Percentiles rank a stretch among this genome's conserved stretches.
These are phyloP conservation scores for Saxicola maurus DNA, from an alignment of 2,797 vertebrate species.

Conservation along the genomic window DNA sequence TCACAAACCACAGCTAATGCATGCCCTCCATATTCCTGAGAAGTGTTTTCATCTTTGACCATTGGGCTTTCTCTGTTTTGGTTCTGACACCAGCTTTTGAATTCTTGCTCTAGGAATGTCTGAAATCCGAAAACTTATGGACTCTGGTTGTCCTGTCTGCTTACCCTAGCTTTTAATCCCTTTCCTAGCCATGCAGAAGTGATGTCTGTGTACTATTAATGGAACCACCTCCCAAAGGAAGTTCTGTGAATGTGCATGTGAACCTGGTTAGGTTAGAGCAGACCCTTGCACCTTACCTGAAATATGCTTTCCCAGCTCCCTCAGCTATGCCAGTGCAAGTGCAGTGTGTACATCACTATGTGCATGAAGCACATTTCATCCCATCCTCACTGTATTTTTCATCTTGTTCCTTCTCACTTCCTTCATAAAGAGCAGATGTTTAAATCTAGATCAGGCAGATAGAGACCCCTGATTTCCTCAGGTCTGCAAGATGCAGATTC, in stretches of 20 bases:
- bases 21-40: neutral
- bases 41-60: neutral
- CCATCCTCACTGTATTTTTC: neutral
- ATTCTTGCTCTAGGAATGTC: neutral
- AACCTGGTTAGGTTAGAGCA: neutral
- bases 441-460: neutral
- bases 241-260: neutral
- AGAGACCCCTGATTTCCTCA: neutral
- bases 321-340: neutral
- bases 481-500: neutral
- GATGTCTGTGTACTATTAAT: accelerated
- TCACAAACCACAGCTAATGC: neutral
- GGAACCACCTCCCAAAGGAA: neutral
- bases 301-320: neutral
- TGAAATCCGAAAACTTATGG: neutral
- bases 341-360: neutral
- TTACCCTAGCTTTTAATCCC: neutral
- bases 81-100: neutral
- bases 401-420: neutral
- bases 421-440: accelerated
- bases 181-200: neutral
- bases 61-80: neutral
- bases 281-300: neutral
- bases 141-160: neutral
- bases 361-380: neutral